Evolutionary conservation across 2,888 invertebrate genomes (phyloP).

Genomic region (Drosophila cyrtoloma): DNA sequence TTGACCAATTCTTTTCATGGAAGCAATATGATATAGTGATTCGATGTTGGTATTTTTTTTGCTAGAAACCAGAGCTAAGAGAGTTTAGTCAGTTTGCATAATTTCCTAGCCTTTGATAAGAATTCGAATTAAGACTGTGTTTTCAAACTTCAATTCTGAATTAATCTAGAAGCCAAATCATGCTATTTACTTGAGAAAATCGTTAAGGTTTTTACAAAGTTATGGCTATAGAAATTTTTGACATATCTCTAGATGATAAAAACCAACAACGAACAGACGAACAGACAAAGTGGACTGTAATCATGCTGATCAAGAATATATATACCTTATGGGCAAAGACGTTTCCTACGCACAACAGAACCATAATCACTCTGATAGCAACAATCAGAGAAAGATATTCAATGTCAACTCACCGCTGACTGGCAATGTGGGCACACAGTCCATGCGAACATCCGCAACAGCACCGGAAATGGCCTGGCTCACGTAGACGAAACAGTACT

Average conservation of each 20-base stretch:
- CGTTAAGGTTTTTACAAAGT: background rate
- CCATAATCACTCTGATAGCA: background rate
- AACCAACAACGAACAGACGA: background rate
- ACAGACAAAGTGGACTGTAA: background rate
- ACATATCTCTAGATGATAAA: background rate
- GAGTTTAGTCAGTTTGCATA: background rate
- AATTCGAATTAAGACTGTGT: too few relatives aligned
- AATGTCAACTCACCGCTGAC: slow-evolving; percentile 88
- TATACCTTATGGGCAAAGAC: background rate
- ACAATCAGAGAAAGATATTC: background rate
- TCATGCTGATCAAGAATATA: background rate
- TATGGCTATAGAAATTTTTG: background rate
- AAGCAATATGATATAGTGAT: background rate
- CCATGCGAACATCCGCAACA: slow-evolving; percentile 93
- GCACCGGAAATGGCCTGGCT: slow-evolving; percentile 94
- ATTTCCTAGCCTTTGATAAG: background rate
- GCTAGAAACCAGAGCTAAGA: too few relatives aligned
- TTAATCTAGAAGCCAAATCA: too few relatives aligned
- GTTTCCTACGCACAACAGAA: background rate
- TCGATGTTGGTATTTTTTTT: background rate
- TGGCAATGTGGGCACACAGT: slow-evolving; percentile 93
- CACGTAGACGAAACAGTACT: slow-evolving; percentile 95
- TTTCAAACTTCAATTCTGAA: too few relatives aligned
- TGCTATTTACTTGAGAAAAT: background rate
- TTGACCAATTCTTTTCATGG: background rate